Evolutionary conservation across 2,888 invertebrate genomes (phyloP), one percentile per base, ranked within the genome.

Genomic region (Eretmocerus hayati): DNA sequence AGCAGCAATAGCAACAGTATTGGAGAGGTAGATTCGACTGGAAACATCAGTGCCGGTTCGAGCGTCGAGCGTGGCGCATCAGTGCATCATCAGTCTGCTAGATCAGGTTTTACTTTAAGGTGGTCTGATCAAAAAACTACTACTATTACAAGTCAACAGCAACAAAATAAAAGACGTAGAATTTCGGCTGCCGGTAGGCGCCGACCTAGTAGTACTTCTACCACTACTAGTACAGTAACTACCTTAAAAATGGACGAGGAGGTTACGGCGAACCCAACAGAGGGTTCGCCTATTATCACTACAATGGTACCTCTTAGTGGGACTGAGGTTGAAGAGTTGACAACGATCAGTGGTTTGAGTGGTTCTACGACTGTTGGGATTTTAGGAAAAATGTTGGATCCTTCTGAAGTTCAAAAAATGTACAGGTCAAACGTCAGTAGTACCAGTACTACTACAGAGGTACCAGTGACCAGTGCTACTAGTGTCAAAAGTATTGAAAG

Each of bases 1-100:
- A 63, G 60, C 59, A 60, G 58, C 59, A 59, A 59, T 60, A 59
- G 65, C 62, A n/a, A n/a, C n/a, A n/a, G n/a, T n/a, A n/a, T n/a
- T n/a, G n/a, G n/a, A n/a, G n/a, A n/a, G n/a, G n/a, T n/a, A n/a
- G n/a, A n/a, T n/a, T n/a, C n/a, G n/a, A n/a, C n/a, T n/a, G n/a
- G n/a, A n/a, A n/a, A n/a, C n/a, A n/a, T 65, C 70, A 71, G 70
- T 70, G 62, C 65, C 64, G 69, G 64, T 60, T 60, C 66, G 65
- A 62, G 65, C 66, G 65, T 66, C 65, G 69, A 63, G 59, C 59
- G 59, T 63, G 61, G 55, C 62, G 59, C 62, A 57, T 50, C 50
- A n/a, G n/a, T n/a, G n/a, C n/a, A n/a, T n/a, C n/a, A n/a, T n/a
- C n/a, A n/a, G n/a, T n/a, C n/a, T 60, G 9, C 32, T 2, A 13